Evolutionary conservation across 2,113 vertebrate genomes (phyloP).

Genomic region (Elanus axillaris): DNA sequence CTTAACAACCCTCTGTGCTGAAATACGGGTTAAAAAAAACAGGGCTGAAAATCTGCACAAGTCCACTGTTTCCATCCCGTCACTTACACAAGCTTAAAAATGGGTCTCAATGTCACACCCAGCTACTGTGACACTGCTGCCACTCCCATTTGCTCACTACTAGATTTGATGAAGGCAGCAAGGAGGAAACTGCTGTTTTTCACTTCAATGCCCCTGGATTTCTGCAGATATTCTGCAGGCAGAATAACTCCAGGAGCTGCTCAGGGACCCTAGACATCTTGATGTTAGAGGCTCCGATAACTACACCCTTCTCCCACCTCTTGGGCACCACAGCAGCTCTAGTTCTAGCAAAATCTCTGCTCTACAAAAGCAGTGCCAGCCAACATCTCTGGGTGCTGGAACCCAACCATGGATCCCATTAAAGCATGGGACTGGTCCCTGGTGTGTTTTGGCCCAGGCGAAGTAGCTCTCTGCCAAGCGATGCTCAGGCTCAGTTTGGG

Average conservation of each 20-base stretch:
- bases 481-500: background rate
- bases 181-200: background rate
- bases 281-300: background rate
- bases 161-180: background rate
- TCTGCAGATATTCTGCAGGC: background rate
- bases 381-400: background rate
- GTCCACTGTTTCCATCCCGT: background rate
- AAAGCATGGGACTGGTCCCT: background rate
- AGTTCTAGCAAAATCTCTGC: background rate
- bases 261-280: background rate
- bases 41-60: background rate
- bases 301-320: background rate
- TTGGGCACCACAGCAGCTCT: background rate
- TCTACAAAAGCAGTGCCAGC: background rate
- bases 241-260: background rate
- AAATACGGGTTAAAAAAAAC: background rate
- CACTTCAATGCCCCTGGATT: background rate
- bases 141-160: background rate
- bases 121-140: background rate
- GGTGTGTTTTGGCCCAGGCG: background rate
- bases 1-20: background rate
- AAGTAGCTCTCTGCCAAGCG: background rate
- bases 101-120: background rate
- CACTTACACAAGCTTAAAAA: background rate
- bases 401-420: background rate